phyloP scores from a whole-genome alignment of 1,140 invertebrate species.

The Dreissena rostriformis region DNA sequence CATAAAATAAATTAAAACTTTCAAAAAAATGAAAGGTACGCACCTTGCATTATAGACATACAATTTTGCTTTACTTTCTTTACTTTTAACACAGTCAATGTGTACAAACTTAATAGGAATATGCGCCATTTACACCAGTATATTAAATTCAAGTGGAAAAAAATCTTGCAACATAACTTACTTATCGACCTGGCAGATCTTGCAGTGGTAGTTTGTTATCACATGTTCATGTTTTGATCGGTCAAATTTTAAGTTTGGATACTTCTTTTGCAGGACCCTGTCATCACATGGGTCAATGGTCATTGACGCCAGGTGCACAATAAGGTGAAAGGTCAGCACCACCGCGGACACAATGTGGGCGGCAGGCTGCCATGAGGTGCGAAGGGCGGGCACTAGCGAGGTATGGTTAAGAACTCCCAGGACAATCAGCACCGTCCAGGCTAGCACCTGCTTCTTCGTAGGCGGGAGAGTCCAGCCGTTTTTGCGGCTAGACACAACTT shows the following conservation, averaged over 20 bases:
- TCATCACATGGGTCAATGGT: slow-evolving; percentile 93
- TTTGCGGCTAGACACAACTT: slow-evolving; percentile 63
- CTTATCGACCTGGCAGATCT: slow-evolving; percentile 93
- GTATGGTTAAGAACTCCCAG: slow-evolving; percentile 89
- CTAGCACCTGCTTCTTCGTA: slow-evolving; percentile 93
- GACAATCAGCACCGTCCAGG: slow-evolving; percentile 89
- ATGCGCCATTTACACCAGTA: too few relatives aligned
- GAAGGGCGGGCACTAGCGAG: slow-evolving; percentile 88
- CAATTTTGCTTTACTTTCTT: too few relatives aligned
- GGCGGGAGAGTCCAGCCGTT: slow-evolving; percentile 83
- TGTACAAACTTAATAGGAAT: too few relatives aligned
- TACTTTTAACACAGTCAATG: too few relatives aligned
- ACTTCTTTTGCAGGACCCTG: slow-evolving; percentile 77
- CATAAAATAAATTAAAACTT: slow-evolving; percentile 5
- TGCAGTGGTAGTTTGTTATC: slow-evolving; percentile 96
- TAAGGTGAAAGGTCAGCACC: slow-evolving; percentile 86
- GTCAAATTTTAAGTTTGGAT: slow-evolving; percentile 86
- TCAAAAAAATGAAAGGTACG: not conserved
- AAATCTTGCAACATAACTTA: slow-evolving; percentile 69
- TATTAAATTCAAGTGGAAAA: too few relatives aligned
- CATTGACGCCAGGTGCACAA: slow-evolving; percentile 89
- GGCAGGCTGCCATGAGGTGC: slow-evolving; percentile 81
- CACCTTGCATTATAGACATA: not conserved
- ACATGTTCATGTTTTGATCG: slow-evolving; percentile 93
- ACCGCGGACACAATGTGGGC: slow-evolving; percentile 82